These are phyloP conservation scores for Listronotus bonariensis DNA, from an alignment of 1,140 invertebrate genomes.

Conservation along the genomic window DNA sequence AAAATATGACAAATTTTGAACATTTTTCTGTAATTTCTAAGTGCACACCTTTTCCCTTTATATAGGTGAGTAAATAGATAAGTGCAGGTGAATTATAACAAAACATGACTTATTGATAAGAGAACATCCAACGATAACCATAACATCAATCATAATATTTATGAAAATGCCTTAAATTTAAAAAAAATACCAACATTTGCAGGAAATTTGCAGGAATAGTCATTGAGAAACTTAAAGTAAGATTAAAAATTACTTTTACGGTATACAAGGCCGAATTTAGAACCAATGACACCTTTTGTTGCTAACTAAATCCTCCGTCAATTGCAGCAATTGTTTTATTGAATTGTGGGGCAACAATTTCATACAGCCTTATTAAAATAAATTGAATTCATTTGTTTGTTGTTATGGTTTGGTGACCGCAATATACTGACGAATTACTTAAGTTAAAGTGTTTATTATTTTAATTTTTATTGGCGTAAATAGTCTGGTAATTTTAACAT, in stretches of 20 bases:
- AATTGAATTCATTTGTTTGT: slow-evolving; percentile 25
- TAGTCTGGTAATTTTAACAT: neutral
- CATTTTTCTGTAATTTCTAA: slow-evolving; percentile 3
- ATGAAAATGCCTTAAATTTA: neutral
- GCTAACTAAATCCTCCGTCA: slow-evolving; percentile 32
- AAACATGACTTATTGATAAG: slow-evolving; percentile 5
- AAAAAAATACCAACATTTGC: slow-evolving; percentile 10
- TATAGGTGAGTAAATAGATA: slow-evolving; percentile 1
- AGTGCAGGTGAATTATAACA: slow-evolving; percentile 8
- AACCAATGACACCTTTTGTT: slow-evolving; percentile 28
- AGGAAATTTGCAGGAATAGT: neutral
- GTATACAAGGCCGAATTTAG: slow-evolving; percentile 26
- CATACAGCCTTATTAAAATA: slow-evolving; percentile 22
- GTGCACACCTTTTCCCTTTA: neutral
- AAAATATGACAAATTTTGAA: neutral
- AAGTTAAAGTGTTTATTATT: neutral
- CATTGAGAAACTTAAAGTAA: slow-evolving; percentile 1
- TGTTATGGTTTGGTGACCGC: neutral
- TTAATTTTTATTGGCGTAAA: no score
- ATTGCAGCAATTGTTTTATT: slow-evolving; percentile 15
- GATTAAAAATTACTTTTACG: slow-evolving; percentile 18
- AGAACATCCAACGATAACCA: neutral
- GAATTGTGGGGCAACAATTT: slow-evolving; percentile 18
- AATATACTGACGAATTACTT: neutral
- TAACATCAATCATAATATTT: neutral